A percentile compares a stretch with the other conserved stretches of the same genome.
phyloP scores from a whole-genome alignment of 64 coral and sea anemone genomes.

The Acropora tenuis region DNA sequence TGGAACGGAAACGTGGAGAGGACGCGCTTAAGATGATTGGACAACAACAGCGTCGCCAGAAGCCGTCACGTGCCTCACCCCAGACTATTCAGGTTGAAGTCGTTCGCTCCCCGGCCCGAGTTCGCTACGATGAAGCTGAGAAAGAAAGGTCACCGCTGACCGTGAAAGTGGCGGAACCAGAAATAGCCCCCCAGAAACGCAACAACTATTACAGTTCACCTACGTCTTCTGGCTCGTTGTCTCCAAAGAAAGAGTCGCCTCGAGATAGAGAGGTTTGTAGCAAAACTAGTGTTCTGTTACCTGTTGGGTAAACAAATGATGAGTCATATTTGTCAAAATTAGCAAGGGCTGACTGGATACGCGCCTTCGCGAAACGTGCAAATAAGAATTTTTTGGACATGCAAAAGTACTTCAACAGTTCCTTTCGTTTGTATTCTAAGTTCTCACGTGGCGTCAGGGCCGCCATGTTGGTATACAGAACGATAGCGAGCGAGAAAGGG shows the following conservation, averaged over 20 bases:
- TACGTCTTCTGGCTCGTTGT: neutral
- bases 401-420: neutral
- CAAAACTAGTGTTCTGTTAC: neutral
- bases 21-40: slow-evolving; percentile 67
- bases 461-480: too few species aligned
- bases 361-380: too few species aligned
- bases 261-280: slow-evolving; percentile 3
- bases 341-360: too few species aligned
- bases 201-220: neutral
- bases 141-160: slow-evolving; percentile 37
- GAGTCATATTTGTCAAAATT: too few species aligned
- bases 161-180: slow-evolving; percentile 29
- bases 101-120: slow-evolving; percentile 45
- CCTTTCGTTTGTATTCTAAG: too few species aligned
- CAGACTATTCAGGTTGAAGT: slow-evolving; percentile 49
- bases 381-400: neutral
- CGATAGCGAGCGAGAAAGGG: too few species aligned
- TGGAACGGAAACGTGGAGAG: slow-evolving; percentile 30
- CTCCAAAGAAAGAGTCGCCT: slow-evolving; percentile 16
- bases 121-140: slow-evolving; percentile 50
- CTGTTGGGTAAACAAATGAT: too few species aligned
- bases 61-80: slow-evolving; percentile 66
- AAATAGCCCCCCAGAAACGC: neutral
- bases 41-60: slow-evolving; percentile 60
- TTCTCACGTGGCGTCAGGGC: too few species aligned